Percentiles rank a stretch among this genome's conserved stretches.
phyloP scores from a whole-genome alignment of 2,888 invertebrate genomes.

The Seladonia tumulorum region DNA sequence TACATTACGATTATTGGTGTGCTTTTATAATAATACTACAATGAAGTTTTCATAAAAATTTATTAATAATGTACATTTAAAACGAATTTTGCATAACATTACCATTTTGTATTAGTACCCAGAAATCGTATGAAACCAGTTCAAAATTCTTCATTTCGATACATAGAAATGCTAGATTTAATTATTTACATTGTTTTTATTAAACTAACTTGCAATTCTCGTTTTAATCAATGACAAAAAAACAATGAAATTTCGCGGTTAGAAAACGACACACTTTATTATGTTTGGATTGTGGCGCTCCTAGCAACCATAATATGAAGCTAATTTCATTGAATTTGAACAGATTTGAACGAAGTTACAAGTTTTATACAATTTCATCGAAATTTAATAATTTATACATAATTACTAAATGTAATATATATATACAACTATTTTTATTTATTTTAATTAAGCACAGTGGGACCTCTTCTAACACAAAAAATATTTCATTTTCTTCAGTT shows the following conservation, averaged over 20 bases:
- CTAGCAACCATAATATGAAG: slow-evolving; percentile 27
- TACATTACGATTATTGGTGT: not conserved
- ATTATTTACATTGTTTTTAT: slow-evolving; percentile 7
- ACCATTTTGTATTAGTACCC: slow-evolving; percentile 41
- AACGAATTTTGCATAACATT: slow-evolving; percentile 21
- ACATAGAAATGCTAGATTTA: not conserved
- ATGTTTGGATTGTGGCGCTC: slow-evolving; percentile 24
- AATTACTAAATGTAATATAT: not conserved
- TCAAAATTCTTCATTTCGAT: slow-evolving; percentile 34
- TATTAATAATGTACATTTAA: not conserved
- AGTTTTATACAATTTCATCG: not conserved
- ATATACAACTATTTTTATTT: not conserved
- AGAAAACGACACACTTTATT: slow-evolving; percentile 16
- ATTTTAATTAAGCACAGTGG: not conserved
- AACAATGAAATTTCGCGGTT: slow-evolving; percentile 50
- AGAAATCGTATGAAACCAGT: not conserved
- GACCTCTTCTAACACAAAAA: not conserved
- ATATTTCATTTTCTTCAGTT: not conserved
- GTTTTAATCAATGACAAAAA: not conserved
- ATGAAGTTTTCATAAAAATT: not conserved
- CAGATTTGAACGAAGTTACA: not conserved
- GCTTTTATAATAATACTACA: not conserved
- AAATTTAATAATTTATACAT: not conserved
- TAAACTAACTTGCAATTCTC: not conserved
- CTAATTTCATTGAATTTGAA: not conserved